Evolutionary conservation across 2,888 invertebrate species (phyloP).

Genomic region (Temnothorax unifasciatus): DNA sequence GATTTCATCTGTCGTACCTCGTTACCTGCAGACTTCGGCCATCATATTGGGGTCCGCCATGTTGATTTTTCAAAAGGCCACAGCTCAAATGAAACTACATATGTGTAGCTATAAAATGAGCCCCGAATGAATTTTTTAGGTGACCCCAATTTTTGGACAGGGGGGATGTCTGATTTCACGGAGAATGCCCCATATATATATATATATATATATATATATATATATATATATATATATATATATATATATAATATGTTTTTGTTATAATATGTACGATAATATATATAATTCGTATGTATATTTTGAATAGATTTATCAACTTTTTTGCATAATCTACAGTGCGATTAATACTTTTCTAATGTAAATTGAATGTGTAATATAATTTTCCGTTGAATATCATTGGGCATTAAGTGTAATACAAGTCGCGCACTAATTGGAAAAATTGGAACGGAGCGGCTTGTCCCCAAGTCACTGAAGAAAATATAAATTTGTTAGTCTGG

Average conservation of each 20-base stretch:
- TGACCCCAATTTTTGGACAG: no score
- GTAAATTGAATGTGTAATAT: constrained; percentile 34
- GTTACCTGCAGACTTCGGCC: no score
- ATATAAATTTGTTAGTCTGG: constrained; percentile 14
- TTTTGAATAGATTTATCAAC: constrained; percentile 10
- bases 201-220: no score
- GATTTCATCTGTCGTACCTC: no score
- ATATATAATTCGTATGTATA: constrained; percentile 15
- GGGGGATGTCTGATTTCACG: no score
- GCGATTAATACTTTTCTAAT: constrained; percentile 28
- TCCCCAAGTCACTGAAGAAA: not conserved
- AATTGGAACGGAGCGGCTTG: constrained; percentile 14
- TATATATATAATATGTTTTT: not conserved
- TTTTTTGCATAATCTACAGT: constrained; percentile 29
- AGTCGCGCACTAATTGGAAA: constrained; percentile 11
- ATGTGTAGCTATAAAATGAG: no score
- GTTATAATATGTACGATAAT: not conserved
- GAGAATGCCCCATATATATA: no score
- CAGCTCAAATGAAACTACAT: no score
- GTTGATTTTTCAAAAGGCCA: no score
- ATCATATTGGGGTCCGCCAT: no score
- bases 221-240: not conserved
- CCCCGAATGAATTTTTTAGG: no score
- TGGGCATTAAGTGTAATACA: constrained; percentile 39
- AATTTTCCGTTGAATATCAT: constrained; percentile 34